These are phyloP conservation scores for Diachasma alloeum DNA, from an alignment of 1,140 invertebrate species.

Conservation along the genomic window DNA sequence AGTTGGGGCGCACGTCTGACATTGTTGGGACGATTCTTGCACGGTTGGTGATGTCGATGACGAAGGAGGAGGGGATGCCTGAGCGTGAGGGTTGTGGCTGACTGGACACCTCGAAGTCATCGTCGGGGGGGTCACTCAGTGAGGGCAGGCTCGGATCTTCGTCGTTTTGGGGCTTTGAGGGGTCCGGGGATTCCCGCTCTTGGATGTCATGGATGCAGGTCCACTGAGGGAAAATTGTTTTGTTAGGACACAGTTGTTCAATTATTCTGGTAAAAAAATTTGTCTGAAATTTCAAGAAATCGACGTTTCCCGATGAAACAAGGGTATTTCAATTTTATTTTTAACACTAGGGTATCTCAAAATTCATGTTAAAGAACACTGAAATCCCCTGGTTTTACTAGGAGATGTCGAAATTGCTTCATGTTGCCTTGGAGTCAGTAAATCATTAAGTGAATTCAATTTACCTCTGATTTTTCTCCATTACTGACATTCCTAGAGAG, in stretches of 20 bases:
- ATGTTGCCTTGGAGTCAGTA: too few species aligned
- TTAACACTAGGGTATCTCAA: too few species aligned
- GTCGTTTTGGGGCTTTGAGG: slow-evolving; percentile 50
- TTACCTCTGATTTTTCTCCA: slow-evolving; percentile 86
- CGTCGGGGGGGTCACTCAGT: slow-evolving; percentile 48
- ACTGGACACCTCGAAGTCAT: slow-evolving; percentile 47
- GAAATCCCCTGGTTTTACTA: too few species aligned
- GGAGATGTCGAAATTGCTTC: too few species aligned
- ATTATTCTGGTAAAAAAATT: too few species aligned
- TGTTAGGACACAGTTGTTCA: too few species aligned
- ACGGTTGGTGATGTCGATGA: slow-evolving; percentile 50
- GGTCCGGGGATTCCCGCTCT: slow-evolving; percentile 62
- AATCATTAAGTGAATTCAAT: too few species aligned
- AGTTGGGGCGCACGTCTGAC: slow-evolving; percentile 36
- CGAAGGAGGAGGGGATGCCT: slow-evolving; percentile 49
- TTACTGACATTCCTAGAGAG: slow-evolving; percentile 86
- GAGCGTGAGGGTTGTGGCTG: slow-evolving; percentile 48
- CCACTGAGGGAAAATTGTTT: too few species aligned
- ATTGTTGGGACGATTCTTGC: slow-evolving; percentile 38
- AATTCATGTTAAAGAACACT: too few species aligned
- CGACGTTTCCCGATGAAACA: too few species aligned
- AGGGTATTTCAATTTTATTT: too few species aligned
- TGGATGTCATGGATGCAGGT: slow-evolving; percentile 94
- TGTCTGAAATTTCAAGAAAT: too few species aligned
- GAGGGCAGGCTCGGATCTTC: slow-evolving; percentile 48